Conservation (phyloP, 2,797 vertebrate species). For the Chrosomus eos region DNA sequence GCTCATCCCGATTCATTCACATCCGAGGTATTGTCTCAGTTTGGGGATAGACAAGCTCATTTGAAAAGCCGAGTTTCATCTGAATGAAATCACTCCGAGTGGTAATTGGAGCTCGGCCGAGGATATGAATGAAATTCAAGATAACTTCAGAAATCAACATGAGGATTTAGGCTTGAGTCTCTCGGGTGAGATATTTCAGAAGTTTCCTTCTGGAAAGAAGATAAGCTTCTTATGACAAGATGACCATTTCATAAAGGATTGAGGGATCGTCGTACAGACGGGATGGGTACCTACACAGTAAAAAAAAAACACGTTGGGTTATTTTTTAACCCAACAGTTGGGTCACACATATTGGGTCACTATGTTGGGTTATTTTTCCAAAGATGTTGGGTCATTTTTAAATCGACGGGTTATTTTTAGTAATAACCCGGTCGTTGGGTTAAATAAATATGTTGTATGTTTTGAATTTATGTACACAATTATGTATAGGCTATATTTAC, state of each 20-base stretch:
- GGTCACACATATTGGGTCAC: no score
- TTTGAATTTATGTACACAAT: no score
- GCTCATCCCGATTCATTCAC: not conserved
- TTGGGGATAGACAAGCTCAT: constrained; percentile 32
- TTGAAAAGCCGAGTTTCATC: constrained; percentile 27
- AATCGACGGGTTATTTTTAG: no score
- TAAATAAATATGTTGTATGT: no score
- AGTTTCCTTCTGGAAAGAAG: constrained; percentile 17
- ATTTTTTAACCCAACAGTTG: no score
- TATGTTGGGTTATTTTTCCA: no score
- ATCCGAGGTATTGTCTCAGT: constrained; percentile 9
- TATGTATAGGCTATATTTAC: no score
- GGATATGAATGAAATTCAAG: constrained; percentile 17
- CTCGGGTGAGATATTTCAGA: not conserved
- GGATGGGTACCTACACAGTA: constrained; percentile 56
- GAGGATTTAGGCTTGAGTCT: not conserved
- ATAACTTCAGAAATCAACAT: not conserved
- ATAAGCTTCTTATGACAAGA: not conserved
- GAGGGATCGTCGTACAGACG: not conserved
- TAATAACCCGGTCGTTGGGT: no score
- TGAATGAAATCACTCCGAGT: constrained; percentile 41
- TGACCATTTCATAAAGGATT: not conserved
- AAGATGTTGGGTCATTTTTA: no score
- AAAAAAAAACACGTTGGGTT: no score
- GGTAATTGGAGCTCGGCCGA: constrained; percentile 26